phyloP scores from a whole-genome alignment of 30 jellyfish, hydroid and myxozoan species.

The Aurelia aurita region DNA sequence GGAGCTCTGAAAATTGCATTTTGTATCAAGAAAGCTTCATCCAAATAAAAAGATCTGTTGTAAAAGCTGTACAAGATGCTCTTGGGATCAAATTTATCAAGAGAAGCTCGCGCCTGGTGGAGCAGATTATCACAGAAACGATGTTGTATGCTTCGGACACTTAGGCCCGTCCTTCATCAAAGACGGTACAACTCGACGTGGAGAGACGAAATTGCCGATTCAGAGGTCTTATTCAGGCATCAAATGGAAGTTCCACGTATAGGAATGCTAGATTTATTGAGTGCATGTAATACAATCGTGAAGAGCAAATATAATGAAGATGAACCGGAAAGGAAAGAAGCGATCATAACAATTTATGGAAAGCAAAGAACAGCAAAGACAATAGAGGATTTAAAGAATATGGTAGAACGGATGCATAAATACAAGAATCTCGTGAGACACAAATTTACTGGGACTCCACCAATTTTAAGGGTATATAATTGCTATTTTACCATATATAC shows the following conservation, averaged over 20 bases:
- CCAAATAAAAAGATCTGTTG: too few relatives aligned
- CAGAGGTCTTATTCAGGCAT: conserved; percentile 44
- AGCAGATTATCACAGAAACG: conserved; percentile 1
- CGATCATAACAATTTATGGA: conserved; percentile 46
- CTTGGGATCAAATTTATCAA: too few relatives aligned
- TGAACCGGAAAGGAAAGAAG: conserved; percentile 43
- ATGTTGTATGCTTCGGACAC: not conserved
- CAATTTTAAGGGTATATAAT: conserved; percentile 25
- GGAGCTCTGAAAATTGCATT: too few relatives aligned
- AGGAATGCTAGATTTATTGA: conserved; percentile 52
- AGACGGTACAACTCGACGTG: conserved; percentile 28
- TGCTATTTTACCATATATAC: too few relatives aligned
- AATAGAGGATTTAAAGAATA: conserved; percentile 16
- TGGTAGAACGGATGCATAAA: conserved; percentile 46
- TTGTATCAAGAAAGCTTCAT: too few relatives aligned
- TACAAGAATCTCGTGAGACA: conserved; percentile 37
- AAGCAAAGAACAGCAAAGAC: conserved; percentile 25
- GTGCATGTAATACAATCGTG: conserved; percentile 49
- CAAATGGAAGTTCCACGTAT: conserved; percentile 42
- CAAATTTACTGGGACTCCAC: conserved; percentile 63
- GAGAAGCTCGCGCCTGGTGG: not conserved
- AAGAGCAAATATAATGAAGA: conserved; percentile 31
- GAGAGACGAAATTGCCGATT: conserved; percentile 39
- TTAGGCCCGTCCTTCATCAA: not conserved
- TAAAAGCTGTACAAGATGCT: too few relatives aligned